Percentiles rank a stretch among this genome's conserved stretches.
Conservation (phyloP, 2,888 invertebrate genomes). For the Pollenia angustigena region DNA sequence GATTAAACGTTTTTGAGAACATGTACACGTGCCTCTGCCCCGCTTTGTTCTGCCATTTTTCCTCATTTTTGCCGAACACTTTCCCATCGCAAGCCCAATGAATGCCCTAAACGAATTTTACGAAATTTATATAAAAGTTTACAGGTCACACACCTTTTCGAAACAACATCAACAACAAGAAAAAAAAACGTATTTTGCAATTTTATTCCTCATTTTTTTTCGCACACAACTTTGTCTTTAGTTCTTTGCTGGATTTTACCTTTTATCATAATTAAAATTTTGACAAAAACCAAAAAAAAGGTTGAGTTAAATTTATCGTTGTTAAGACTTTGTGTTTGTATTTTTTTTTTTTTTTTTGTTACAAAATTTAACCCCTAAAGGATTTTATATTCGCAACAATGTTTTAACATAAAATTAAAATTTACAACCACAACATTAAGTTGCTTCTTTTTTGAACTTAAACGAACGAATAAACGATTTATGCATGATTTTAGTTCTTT, state of each 20-base stretch:
- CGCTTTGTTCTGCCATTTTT: neutral
- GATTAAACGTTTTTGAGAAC: conserved; percentile 53
- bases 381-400: conserved; percentile 56
- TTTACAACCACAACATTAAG: conserved; percentile 56
- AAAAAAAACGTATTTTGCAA: conserved; percentile 49
- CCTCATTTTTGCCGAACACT: conserved; percentile 26
- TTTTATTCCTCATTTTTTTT: conserved; percentile 24
- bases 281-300: conserved; percentile 22
- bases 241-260: conserved; percentile 15
- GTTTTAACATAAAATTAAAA: conserved; percentile 17
- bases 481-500: conserved; percentile 31
- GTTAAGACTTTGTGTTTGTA: conserved; percentile 5
- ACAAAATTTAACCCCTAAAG: conserved; percentile 56
- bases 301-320: conserved; percentile 48
- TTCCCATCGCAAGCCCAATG: conserved; percentile 51
- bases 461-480: conserved; percentile 3
- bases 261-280: conserved; percentile 65
- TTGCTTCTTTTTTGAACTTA: conserved; percentile 15
- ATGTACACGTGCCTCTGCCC: conserved; percentile 59
- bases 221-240: conserved; percentile 43
- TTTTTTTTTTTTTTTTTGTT: neutral
- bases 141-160: conserved; percentile 68
- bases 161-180: neutral
- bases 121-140: conserved; percentile 41
- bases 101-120: conserved; percentile 44